phyloP scores from a whole-genome alignment of 2,113 vertebrate genomes.

The Aldabrachelys gigantea region DNA sequence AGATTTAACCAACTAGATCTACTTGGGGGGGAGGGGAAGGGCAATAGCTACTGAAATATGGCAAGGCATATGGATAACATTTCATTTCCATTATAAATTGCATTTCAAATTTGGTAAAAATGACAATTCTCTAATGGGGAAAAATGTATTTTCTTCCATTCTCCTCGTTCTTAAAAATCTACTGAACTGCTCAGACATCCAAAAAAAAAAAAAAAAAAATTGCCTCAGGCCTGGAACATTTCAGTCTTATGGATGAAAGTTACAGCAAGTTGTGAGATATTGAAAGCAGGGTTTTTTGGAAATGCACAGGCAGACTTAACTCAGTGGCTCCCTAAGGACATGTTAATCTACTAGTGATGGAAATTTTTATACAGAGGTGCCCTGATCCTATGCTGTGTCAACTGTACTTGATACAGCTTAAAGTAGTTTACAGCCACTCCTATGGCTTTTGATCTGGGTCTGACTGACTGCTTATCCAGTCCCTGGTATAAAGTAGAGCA shows the following conservation, averaged over 20 bases:
- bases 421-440: background rate
- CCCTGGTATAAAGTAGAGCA: background rate
- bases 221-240: background rate
- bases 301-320: background rate
- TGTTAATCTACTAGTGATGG: rapidly evolving
- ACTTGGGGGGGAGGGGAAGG: background rate
- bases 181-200: background rate
- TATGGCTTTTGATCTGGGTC: background rate
- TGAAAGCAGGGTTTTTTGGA: background rate
- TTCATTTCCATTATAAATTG: background rate
- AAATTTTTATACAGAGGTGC: rapidly evolving
- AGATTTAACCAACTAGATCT: background rate
- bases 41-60: background rate
- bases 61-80: background rate
- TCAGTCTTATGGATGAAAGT: background rate
- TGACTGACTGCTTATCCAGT: background rate
- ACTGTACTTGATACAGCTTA: background rate
- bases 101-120: background rate
- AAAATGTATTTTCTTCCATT: background rate
- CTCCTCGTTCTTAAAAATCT: background rate
- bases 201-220: background rate
- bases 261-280: background rate
- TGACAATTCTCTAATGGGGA: too few species aligned
- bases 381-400: rapidly evolving
- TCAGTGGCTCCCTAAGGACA: background rate